These are phyloP conservation scores for Charadrius vociferus DNA, from an alignment of 2,113 vertebrate genomes.

Conservation along the genomic window DNA sequence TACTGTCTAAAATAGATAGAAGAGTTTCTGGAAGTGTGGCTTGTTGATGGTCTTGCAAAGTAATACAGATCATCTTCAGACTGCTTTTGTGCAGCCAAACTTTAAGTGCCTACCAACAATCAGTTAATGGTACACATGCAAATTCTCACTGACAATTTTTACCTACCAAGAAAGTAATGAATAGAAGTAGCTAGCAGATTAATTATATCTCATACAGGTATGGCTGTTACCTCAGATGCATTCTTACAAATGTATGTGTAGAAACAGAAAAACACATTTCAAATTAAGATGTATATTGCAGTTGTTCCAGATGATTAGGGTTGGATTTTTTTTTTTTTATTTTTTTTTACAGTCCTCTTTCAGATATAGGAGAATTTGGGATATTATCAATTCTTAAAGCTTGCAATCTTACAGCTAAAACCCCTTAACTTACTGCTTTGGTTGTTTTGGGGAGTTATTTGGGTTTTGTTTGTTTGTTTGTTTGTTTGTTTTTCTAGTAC, in stretches of 20 bases:
- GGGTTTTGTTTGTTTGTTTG: neutral
- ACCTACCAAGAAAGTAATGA: neutral
- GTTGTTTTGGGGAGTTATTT: neutral
- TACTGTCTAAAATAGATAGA: neutral
- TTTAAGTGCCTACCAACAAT: neutral
- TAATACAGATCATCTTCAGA: neutral
- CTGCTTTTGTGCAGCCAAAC: neutral
- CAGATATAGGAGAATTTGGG: neutral
- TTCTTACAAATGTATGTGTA: neutral
- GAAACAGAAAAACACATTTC: neutral
- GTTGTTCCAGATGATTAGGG: neutral
- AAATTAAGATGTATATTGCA: neutral
- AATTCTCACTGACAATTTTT: neutral
- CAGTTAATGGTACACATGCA: neutral
- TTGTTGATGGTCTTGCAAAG: neutral
- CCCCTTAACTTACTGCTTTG: neutral
- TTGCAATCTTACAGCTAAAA: neutral
- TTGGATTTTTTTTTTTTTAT: neutral
- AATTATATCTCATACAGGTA: neutral
- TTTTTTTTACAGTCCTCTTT: neutral
- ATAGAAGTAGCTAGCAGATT: neutral
- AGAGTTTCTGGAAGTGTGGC: neutral
- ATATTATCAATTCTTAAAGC: neutral
- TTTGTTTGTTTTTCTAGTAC: neutral
- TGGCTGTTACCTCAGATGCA: neutral